phyloP scores from a whole-genome alignment of 2,888 invertebrate genomes.

The Drosophila setosimentum region DNA sequence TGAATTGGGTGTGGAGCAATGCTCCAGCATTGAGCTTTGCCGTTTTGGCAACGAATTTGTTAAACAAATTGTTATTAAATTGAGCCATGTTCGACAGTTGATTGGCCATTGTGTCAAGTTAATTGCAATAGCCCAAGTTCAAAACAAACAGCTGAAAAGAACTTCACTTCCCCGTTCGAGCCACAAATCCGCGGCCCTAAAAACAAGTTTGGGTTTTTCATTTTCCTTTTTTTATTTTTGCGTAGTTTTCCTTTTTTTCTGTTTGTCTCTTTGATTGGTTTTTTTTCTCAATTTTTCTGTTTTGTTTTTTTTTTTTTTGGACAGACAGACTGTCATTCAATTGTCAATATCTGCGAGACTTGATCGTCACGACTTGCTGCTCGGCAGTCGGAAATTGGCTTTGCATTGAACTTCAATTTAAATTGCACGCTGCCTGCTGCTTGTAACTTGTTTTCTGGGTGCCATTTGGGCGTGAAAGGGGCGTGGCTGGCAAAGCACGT shows the following conservation, averaged over 20 bases:
- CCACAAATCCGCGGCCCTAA: slow-evolving; percentile 31
- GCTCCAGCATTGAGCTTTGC: slow-evolving; percentile 23
- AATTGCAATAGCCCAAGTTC: slow-evolving; percentile 34
- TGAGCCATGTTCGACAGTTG: slow-evolving; percentile 40
- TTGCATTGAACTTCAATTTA: slow-evolving; percentile 77
- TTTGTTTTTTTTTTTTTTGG: slow-evolving; percentile 6
- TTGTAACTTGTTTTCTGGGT: slow-evolving; percentile 23
- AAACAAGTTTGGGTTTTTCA: slow-evolving; percentile 36
- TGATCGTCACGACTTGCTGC: slow-evolving; percentile 70
- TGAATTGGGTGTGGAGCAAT: slow-evolving; percentile 2
- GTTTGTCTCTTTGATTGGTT: not conserved
- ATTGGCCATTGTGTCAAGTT: slow-evolving; percentile 56
- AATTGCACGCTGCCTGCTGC: slow-evolving; percentile 50
- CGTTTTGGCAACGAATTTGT: slow-evolving; percentile 67
- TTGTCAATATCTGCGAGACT: slow-evolving; percentile 71
- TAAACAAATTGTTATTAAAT: slow-evolving; percentile 65
- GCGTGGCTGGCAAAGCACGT: slow-evolving; percentile 48
- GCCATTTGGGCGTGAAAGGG: slow-evolving; percentile 16
- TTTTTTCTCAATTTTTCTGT: not conserved
- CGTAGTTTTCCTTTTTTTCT: slow-evolving; percentile 20
- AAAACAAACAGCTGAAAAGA: slow-evolving; percentile 5
- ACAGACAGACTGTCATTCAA: slow-evolving; percentile 69
- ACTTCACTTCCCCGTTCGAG: not conserved
- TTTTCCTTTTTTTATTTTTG: not conserved
- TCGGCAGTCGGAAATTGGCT: slow-evolving; percentile 50